Percentiles rank a stretch among this genome's conserved stretches.
Conservation (phyloP, 2,797 vertebrate species). For the Coccyzus lansbergi region DNA sequence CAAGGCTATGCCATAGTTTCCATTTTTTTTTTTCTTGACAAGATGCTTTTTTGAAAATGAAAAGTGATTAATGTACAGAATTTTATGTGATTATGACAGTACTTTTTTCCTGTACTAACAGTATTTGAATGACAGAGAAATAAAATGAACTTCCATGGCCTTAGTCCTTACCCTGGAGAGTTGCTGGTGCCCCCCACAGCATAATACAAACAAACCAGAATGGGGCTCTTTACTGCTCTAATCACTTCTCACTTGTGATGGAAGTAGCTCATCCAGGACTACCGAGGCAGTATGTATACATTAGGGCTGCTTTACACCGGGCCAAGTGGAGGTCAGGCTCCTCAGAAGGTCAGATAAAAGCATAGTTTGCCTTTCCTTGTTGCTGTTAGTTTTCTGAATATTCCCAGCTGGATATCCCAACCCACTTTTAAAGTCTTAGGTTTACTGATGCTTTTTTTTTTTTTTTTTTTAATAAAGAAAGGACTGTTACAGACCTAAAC, state of each 20-base stretch:
- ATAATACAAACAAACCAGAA: not conserved
- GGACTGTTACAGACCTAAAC: not conserved
- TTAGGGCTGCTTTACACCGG: not conserved
- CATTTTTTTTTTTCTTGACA: conserved; percentile 44
- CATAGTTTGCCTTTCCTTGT: not conserved
- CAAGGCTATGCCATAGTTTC: not conserved
- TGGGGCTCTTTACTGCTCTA: not conserved
- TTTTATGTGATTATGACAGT: conserved; percentile 34
- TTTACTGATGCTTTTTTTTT: not conserved
- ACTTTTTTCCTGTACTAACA: not conserved
- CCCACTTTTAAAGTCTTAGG: not conserved
- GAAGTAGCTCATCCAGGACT: not conserved
- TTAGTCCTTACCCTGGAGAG: not conserved
- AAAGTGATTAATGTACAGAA: conserved; percentile 54
- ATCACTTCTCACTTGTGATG: not conserved
- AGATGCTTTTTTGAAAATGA: conserved; percentile 50
- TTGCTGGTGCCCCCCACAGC: not conserved
- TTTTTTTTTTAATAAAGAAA: not conserved
- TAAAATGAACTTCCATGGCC: not conserved
- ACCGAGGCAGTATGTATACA: not conserved
- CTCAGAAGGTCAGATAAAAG: not conserved
- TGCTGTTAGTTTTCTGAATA: not conserved
- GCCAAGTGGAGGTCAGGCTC: not conserved
- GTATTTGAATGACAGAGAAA: not conserved
- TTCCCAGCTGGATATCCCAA: not conserved